These are phyloP conservation scores for Hephaestus fuliginosus DNA, from an alignment of 2,797 vertebrate genomes.

Conservation along the genomic window DNA sequence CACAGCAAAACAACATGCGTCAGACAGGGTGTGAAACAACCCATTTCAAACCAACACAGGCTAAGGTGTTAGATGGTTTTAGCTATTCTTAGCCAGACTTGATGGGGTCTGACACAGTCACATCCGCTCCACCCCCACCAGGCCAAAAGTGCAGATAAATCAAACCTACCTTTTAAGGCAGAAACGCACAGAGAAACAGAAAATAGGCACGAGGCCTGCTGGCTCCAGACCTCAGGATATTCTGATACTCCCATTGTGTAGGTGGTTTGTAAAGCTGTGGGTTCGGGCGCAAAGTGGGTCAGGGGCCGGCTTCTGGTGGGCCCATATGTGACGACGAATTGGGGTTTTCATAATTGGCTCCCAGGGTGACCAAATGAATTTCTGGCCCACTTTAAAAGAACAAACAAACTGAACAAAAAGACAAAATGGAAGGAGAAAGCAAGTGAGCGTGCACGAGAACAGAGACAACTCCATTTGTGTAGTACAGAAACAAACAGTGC, in stretches of 20 bases:
- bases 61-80: slow-evolving; percentile 55
- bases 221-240: slow-evolving; percentile 20
- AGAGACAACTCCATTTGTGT: slow-evolving; percentile 26
- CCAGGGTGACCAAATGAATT: slow-evolving; percentile 29
- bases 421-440: slow-evolving; percentile 12
- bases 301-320: slow-evolving; percentile 21
- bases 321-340: slow-evolving; percentile 28
- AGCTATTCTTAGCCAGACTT: slow-evolving; percentile 72
- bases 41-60: slow-evolving; percentile 52
- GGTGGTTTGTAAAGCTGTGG: slow-evolving; percentile 38
- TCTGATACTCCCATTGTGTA: slow-evolving; percentile 21
- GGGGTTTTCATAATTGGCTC: slow-evolving; percentile 41
- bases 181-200: slow-evolving; percentile 51
- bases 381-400: slow-evolving; percentile 45
- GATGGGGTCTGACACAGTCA: slow-evolving; percentile 66
- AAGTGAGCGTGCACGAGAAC: not conserved
- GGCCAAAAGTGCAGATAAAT: slow-evolving; percentile 68
- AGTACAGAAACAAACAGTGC: slow-evolving; percentile 14
- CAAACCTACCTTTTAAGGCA: slow-evolving; percentile 77
- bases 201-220: slow-evolving; percentile 37
- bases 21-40: slow-evolving; percentile 39
- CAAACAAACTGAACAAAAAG: not conserved
- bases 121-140: slow-evolving; percentile 61
- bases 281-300: slow-evolving; percentile 34
- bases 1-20: slow-evolving; percentile 23